Conservation (phyloP, 1,140 invertebrate genomes). For the Philaenus spumarius region DNA sequence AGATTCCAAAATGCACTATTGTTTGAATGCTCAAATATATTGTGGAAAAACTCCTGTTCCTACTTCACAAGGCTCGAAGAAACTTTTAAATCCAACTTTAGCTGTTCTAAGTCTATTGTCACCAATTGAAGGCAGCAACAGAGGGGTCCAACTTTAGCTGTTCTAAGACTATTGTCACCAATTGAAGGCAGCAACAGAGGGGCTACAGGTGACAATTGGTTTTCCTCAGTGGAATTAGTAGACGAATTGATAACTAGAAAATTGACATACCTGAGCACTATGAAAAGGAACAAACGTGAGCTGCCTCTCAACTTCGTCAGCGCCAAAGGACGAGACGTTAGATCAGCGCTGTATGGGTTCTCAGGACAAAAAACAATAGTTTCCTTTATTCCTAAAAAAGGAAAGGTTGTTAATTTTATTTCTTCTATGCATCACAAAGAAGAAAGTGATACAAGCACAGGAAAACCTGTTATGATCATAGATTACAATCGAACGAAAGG, state of each 20-base stretch:
- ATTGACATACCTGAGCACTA: slow-evolving; percentile 28
- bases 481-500: no score
- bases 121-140: no score
- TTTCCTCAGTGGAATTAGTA: slow-evolving; percentile 25
- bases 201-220: slow-evolving; percentile 18
- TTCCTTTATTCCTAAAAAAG: slow-evolving; percentile 24
- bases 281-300: slow-evolving; percentile 42
- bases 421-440: no score
- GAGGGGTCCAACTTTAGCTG: slow-evolving; percentile 21
- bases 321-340: not conserved
- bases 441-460: no score
- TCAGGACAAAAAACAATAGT: slow-evolving; percentile 18
- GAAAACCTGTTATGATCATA: no score
- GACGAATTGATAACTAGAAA: slow-evolving; percentile 1
- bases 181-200: slow-evolving; percentile 9
- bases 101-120: no score
- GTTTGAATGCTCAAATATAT: no score
- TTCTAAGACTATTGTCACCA: no score
- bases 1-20: no score
- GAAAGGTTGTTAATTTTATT: slow-evolving; percentile 16
- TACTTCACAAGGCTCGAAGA: no score
- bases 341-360: slow-evolving; percentile 15
- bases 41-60: no score
- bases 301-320: slow-evolving; percentile 29
- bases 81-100: no score